Evolutionary conservation across 2,888 invertebrate species (phyloP).

Genomic region (Melieria crassipennis): DNA sequence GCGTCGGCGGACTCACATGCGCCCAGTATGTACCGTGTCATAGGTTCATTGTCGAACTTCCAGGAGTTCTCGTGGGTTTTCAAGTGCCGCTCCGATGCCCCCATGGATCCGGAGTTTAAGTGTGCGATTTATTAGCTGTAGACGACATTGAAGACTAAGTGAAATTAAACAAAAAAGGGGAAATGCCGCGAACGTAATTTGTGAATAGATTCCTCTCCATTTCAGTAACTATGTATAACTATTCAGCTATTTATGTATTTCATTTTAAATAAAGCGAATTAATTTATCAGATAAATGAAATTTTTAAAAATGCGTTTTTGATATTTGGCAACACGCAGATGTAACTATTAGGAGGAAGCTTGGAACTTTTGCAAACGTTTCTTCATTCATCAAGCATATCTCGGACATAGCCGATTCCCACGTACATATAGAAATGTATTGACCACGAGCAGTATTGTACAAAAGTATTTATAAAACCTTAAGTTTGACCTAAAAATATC

Average conservation of each 20-base stretch:
- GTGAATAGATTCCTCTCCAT: neutral
- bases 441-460: too few species aligned
- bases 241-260: too few species aligned
- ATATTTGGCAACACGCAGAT: too few species aligned
- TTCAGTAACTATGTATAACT: neutral
- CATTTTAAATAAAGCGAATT: too few species aligned
- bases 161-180: neutral
- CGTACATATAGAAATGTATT: too few species aligned
- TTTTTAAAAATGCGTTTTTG: neutral
- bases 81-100: constrained; percentile 51
- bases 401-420: too few species aligned
- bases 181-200: neutral
- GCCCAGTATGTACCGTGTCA: constrained; percentile 56
- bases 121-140: constrained; percentile 54
- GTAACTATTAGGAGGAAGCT: too few species aligned
- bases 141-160: neutral
- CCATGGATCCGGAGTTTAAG: constrained; percentile 60
- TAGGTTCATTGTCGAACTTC: constrained; percentile 59
- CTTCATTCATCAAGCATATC: too few species aligned
- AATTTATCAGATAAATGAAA: neutral
- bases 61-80: constrained; percentile 60
- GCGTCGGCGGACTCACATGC: constrained; percentile 45
- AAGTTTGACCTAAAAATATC: too few species aligned
- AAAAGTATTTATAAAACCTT: too few species aligned
- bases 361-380: too few species aligned